Conservation (phyloP, 2,888 invertebrate species). For the Stenolophus ochropezus region DNA sequence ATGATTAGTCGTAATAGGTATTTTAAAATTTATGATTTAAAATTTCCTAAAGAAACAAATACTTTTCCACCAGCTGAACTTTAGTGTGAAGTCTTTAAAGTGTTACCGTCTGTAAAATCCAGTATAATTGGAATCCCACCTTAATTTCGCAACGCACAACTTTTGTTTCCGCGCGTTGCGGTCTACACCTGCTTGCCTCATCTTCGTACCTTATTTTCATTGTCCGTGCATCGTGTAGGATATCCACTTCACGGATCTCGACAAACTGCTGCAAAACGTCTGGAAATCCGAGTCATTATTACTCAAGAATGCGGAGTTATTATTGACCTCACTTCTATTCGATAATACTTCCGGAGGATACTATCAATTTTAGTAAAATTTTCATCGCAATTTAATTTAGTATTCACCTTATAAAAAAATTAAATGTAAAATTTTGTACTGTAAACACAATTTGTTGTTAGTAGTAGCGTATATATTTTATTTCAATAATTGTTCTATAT, state of each 20-base stretch:
- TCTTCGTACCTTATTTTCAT: constrained; percentile 17
- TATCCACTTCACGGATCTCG: constrained; percentile 32
- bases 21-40: no score
- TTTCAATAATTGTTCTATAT: no score
- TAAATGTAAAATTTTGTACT: no score
- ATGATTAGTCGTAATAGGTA: no score
- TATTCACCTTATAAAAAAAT: no score
- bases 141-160: not conserved
- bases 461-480: no score
- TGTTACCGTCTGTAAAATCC: not conserved
- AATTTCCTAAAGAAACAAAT: not conserved
- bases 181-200: constrained; percentile 27
- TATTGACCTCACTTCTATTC: constrained; percentile 20
- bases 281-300: constrained; percentile 7
- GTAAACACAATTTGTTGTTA: not conserved
- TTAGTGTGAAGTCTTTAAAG: not conserved
- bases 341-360: constrained; percentile 1
- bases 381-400: not conserved
- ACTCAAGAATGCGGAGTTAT: constrained; percentile 44
- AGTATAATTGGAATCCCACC: constrained; percentile 27
- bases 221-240: constrained; percentile 38
- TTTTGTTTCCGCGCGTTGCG: not conserved
- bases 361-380: not conserved
- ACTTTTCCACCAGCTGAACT: not conserved
- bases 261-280: constrained; percentile 16